These are phyloP conservation scores for Poicephalus meyeri DNA, from an alignment of 2,113 vertebrate species.

Conservation along the genomic window DNA sequence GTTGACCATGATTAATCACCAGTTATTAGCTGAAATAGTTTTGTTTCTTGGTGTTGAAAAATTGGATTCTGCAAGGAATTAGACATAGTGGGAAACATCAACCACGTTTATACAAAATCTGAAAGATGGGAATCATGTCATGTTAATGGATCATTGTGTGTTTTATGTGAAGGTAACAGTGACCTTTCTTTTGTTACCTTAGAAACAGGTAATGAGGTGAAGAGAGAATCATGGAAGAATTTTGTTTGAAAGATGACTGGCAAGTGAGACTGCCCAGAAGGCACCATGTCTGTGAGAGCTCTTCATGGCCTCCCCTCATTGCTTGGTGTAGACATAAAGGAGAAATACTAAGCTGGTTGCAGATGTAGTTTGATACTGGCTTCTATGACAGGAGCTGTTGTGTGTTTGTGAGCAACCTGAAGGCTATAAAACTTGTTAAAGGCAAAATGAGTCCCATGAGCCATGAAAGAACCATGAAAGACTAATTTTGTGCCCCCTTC, in stretches of 20 bases:
- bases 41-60: constrained; percentile 48
- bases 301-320: not conserved
- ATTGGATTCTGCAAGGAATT: not conserved
- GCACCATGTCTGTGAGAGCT: not conserved
- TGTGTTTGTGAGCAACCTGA: not conserved
- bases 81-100: not conserved
- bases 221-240: not conserved
- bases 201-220: not conserved
- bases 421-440: not conserved
- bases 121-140: not conserved
- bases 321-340: not conserved
- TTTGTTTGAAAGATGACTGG: not conserved
- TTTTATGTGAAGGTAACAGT: constrained; percentile 1
- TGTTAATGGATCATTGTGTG: not conserved
- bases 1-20: constrained; percentile 65
- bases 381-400: not conserved
- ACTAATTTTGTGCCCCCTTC: not conserved
- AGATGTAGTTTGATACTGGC: not conserved
- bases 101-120: not conserved
- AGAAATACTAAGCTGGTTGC: not conserved
- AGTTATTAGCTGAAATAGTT: constrained; percentile 26
- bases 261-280: not conserved
- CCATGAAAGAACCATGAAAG: not conserved
- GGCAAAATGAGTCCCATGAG: not conserved
- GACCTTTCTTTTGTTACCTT: constrained; percentile 3